A percentile compares a stretch with the other conserved stretches of the same genome.
Evolutionary conservation across 2,113 vertebrate species (phyloP).

Genomic region (Sarotherodon lohbergeri): DNA sequence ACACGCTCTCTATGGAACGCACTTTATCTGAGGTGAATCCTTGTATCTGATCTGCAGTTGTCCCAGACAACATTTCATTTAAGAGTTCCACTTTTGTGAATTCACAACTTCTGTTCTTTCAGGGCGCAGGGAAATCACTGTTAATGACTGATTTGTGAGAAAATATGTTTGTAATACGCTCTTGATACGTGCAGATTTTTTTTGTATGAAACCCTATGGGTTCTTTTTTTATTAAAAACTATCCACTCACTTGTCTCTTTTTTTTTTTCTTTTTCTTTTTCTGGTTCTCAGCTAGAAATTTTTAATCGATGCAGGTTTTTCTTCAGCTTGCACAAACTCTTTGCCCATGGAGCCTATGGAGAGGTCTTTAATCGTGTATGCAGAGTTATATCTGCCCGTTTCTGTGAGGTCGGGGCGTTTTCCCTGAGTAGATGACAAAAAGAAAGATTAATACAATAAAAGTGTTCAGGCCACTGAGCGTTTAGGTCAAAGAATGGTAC

Average conservation of each 20-base stretch:
- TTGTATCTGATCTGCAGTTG: background rate
- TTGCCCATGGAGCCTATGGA: rapidly evolving
- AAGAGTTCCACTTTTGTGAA: background rate
- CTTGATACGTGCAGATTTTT: constrained; percentile 49
- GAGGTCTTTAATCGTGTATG: rapidly evolving
- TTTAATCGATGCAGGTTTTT: background rate
- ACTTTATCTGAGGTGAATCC: constrained; percentile 6
- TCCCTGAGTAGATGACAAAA: background rate
- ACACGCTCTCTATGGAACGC: background rate
- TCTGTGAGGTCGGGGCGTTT: background rate
- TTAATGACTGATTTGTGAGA: constrained; percentile 39
- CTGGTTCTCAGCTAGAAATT: background rate
- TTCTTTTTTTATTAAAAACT: constrained; percentile 50
- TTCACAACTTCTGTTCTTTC: background rate
- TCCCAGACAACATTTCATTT: constrained; percentile 35
- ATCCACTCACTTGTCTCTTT: background rate
- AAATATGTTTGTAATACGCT: constrained; percentile 16
- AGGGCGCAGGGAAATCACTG: constrained; percentile 6
- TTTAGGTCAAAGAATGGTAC: background rate
- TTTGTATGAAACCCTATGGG: constrained; percentile 71
- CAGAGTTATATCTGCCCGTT: background rate
- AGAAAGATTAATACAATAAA: background rate
- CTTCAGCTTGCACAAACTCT: background rate
- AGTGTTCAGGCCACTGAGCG: too few species aligned
- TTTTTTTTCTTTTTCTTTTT: background rate